Conservation (phyloP, 2,888 invertebrate genomes). For the Lasioglossum pauxillum region DNA sequence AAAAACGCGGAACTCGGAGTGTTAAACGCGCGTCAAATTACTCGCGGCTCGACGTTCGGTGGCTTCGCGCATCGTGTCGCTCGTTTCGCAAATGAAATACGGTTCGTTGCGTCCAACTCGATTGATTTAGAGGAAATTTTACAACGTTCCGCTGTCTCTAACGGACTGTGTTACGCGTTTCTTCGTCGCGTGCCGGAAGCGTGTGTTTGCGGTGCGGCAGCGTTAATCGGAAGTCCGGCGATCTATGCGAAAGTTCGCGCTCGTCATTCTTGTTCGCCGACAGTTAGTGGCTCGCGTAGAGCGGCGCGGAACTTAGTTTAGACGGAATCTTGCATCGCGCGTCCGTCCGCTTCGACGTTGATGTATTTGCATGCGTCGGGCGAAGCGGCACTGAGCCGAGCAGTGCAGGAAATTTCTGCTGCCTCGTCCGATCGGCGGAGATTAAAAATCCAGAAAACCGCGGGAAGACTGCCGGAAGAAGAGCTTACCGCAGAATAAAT, state of each 20-base stretch:
- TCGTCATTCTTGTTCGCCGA: slow-evolving; percentile 34
- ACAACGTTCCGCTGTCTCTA: neutral
- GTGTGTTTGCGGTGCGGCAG: neutral
- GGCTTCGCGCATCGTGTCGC: neutral
- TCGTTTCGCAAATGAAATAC: neutral
- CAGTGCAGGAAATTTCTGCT: neutral
- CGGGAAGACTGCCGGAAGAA: neutral
- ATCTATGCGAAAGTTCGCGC: slow-evolving; percentile 47
- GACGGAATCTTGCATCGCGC: slow-evolving; percentile 43
- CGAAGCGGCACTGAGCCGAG: neutral
- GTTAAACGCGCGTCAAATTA: neutral
- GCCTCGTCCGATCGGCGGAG: neutral
- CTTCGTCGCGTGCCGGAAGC: neutral
- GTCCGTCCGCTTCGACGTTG: slow-evolving; percentile 39
- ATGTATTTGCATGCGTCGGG: slow-evolving; percentile 25
- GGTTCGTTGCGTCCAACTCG: neutral
- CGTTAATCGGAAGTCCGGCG: slow-evolving; percentile 27
- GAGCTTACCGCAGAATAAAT: slow-evolving; percentile 16
- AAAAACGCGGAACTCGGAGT: too few species aligned
- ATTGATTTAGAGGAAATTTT: neutral
- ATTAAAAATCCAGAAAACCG: neutral
- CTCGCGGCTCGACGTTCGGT: neutral
- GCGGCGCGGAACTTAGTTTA: slow-evolving; percentile 31
- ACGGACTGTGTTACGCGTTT: neutral
- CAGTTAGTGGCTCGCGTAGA: slow-evolving; percentile 13